Percentiles rank a stretch among this genome's conserved stretches.
Evolutionary conservation across 1,140 invertebrate genomes (phyloP).

Genomic region (Drosophila miranda): DNA sequence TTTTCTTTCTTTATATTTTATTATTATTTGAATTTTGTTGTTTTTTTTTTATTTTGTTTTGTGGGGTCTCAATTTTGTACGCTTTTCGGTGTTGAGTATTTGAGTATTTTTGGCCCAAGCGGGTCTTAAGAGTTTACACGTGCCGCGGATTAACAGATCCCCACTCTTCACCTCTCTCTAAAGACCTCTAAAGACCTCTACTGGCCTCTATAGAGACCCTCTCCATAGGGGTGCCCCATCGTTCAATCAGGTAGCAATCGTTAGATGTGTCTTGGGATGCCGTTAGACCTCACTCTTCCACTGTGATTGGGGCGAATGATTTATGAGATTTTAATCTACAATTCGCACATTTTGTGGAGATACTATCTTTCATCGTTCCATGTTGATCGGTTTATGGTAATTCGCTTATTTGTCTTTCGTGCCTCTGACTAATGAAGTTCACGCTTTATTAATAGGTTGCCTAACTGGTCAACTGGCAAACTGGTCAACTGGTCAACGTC

Average conservation of each 20-base stretch:
- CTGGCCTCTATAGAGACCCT: too few relatives aligned
- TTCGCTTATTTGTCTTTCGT: slow-evolving; percentile 46
- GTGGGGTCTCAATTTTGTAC: slow-evolving; percentile 19
- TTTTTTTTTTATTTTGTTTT: slow-evolving; percentile 23
- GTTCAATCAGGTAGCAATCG: slow-evolving; percentile 7
- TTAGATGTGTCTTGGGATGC: slow-evolving; percentile 28
- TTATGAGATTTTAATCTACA: slow-evolving; percentile 55
- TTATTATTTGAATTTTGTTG: slow-evolving; percentile 13
- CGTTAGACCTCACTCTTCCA: slow-evolving; percentile 45
- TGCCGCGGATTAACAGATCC: slow-evolving; percentile 64
- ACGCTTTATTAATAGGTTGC: slow-evolving; percentile 55
- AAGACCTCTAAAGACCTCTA: neutral
- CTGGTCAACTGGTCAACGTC: slow-evolving; percentile 26
- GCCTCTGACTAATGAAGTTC: slow-evolving; percentile 59
- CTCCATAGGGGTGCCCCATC: slow-evolving; percentile 35
- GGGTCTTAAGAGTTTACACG: slow-evolving; percentile 69
- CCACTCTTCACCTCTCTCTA: neutral
- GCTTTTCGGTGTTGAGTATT: slow-evolving; percentile 27
- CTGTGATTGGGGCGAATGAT: slow-evolving; percentile 36
- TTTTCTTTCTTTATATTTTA: slow-evolving; percentile 8
- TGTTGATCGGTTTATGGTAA: slow-evolving; percentile 51
- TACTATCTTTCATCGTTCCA: slow-evolving; percentile 18
- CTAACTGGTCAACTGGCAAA: slow-evolving; percentile 36
- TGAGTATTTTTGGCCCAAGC: slow-evolving; percentile 18
- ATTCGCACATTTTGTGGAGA: slow-evolving; percentile 37